A percentile compares a stretch with the other conserved stretches of the same genome.
Conservation (phyloP, 2,888 invertebrate species). For the Exephanes ischioxanthus region DNA sequence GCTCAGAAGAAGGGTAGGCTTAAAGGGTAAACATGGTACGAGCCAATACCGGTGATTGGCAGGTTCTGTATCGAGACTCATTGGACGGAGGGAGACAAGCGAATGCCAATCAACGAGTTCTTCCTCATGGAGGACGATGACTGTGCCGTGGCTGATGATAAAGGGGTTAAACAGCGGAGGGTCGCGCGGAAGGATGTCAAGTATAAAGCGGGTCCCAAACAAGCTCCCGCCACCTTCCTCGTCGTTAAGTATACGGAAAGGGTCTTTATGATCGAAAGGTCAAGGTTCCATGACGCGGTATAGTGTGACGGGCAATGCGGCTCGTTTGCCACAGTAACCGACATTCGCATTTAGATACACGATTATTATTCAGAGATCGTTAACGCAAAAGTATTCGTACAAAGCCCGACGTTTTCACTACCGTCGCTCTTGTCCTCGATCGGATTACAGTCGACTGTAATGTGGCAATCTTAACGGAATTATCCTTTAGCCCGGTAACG, state of each 20-base stretch:
- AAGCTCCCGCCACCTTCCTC: slow-evolving; percentile 4
- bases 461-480: too few species aligned
- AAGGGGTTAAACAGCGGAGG: slow-evolving; percentile 27
- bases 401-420: neutral
- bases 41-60: neutral
- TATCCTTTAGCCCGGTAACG: too few species aligned
- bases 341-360: neutral
- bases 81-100: neutral
- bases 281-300: slow-evolving; percentile 20
- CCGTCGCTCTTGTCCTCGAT: neutral
- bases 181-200: slow-evolving; percentile 9
- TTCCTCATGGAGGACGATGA: neutral
- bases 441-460: neutral
- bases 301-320: neutral
- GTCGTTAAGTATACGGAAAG: slow-evolving; percentile 13
- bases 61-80: neutral
- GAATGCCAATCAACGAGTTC: neutral
- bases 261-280: slow-evolving; percentile 33
- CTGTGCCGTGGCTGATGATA: neutral
- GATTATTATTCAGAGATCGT: neutral
- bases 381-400: neutral
- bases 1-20: slow-evolving; percentile 29
- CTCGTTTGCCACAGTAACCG: neutral
- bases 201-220: slow-evolving; percentile 7
- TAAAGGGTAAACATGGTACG: neutral